phyloP scores from a whole-genome alignment of 2,113 vertebrate genomes.

The Thymallus thymallus region DNA sequence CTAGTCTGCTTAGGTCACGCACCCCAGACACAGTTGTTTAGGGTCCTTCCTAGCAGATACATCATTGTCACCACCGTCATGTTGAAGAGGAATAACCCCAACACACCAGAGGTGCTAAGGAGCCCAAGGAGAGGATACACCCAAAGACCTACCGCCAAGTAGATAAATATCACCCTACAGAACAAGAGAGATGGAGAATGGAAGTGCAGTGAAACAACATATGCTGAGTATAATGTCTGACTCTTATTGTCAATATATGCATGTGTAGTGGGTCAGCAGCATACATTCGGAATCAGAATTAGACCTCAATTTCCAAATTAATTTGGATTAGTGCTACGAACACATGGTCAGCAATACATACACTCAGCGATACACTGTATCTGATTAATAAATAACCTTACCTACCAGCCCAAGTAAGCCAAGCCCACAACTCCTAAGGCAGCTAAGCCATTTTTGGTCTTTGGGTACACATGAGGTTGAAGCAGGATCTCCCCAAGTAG shows the following conservation, averaged over 20 bases:
- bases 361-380: too few species aligned
- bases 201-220: neutral
- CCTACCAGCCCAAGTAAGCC: constrained; percentile 70
- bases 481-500: constrained; percentile 67
- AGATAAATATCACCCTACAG: constrained; percentile 73
- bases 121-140: constrained; percentile 70
- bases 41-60: constrained; percentile 61
- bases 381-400: neutral
- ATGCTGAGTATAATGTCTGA: too few species aligned
- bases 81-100: constrained; percentile 68
- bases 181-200: neutral
- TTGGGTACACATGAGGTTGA: constrained; percentile 67
- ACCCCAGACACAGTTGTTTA: constrained; percentile 66
- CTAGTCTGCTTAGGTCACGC: constrained; percentile 9
- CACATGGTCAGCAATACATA: too few species aligned
- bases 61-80: constrained; percentile 62
- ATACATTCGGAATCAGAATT: too few species aligned
- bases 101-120: constrained; percentile 62
- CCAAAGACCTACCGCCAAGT: constrained; percentile 68
- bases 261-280: too few species aligned
- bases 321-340: too few species aligned
- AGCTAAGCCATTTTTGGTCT: constrained; percentile 60
- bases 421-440: constrained; percentile 59
- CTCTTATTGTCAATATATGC: too few species aligned
- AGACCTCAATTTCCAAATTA: too few species aligned